Evolutionary conservation across 2,797 vertebrate genomes (phyloP).

Genomic region (Ctenosaura bakeri): DNA sequence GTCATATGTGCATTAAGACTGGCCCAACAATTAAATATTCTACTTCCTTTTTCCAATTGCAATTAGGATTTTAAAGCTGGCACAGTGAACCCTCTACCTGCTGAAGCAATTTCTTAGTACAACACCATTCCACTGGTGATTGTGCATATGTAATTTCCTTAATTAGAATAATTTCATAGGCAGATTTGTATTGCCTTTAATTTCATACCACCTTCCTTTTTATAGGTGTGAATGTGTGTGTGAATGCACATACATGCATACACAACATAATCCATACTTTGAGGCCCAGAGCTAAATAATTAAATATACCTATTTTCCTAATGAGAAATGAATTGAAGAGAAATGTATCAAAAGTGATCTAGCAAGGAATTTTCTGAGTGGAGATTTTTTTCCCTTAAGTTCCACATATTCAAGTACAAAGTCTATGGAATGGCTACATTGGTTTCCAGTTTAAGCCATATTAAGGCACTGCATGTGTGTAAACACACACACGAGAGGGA

Average conservation of each 20-base stretch:
- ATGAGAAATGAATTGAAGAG: background rate
- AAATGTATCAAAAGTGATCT: background rate
- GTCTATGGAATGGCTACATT: background rate
- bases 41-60: conserved; percentile 49
- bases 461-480: background rate
- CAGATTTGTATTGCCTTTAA: accelerated
- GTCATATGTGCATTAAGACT: conserved; percentile 54
- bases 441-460: background rate
- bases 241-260: background rate
- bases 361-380: background rate
- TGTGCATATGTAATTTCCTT: background rate
- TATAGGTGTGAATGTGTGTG: background rate
- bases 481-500: background rate
- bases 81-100: conserved; percentile 23
- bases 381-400: background rate
- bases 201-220: accelerated
- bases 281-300: background rate
- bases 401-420: conserved; percentile 1
- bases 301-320: background rate
- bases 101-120: background rate
- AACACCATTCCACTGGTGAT: accelerated
- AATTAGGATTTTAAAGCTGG: conserved; percentile 56
- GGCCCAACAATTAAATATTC: conserved; percentile 61
- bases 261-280: accelerated
- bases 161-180: background rate